Percentiles rank a stretch among this genome's conserved stretches.
These are phyloP conservation scores for Psilopogon haemacephalus DNA, from an alignment of 2,113 vertebrate species.

Conservation along the genomic window DNA sequence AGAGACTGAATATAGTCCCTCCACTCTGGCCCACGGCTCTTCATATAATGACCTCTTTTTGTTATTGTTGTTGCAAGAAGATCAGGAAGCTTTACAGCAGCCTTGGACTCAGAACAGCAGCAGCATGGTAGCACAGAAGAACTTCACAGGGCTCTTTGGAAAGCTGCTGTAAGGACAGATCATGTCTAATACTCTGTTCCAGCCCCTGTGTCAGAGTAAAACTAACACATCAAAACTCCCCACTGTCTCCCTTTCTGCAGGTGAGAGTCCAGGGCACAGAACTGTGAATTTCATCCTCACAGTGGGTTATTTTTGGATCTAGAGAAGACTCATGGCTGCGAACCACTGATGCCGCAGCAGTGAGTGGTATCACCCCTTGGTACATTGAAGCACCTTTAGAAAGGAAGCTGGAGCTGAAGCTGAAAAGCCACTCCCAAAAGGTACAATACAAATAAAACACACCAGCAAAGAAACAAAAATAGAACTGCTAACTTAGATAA, in stretches of 20 bases:
- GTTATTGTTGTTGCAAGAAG: neutral
- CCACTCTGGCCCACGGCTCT: neutral
- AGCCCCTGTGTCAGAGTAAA: neutral
- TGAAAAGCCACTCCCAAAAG: neutral
- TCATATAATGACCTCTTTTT: neutral
- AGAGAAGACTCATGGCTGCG: neutral
- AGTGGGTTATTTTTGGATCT: neutral
- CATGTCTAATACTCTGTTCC: neutral
- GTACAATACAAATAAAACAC: neutral
- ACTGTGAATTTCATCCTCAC: neutral
- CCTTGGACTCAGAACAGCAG: neutral
- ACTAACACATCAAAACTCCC: neutral
- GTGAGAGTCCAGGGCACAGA: neutral
- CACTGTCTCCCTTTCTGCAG: neutral
- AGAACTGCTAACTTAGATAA: neutral
- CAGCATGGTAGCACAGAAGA: neutral
- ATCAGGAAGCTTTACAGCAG: neutral
- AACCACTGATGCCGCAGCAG: neutral
- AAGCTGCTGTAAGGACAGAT: neutral
- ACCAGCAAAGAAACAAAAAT: neutral
- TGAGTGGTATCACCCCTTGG: neutral
- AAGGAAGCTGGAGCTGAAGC: neutral
- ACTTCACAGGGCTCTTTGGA: neutral
- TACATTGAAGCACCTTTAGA: neutral
- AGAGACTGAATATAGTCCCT: neutral